Base-by-base conservation (phyloP, 2,797 vertebrate genomes). In the Macrochelys suwanniensis region DNA sequence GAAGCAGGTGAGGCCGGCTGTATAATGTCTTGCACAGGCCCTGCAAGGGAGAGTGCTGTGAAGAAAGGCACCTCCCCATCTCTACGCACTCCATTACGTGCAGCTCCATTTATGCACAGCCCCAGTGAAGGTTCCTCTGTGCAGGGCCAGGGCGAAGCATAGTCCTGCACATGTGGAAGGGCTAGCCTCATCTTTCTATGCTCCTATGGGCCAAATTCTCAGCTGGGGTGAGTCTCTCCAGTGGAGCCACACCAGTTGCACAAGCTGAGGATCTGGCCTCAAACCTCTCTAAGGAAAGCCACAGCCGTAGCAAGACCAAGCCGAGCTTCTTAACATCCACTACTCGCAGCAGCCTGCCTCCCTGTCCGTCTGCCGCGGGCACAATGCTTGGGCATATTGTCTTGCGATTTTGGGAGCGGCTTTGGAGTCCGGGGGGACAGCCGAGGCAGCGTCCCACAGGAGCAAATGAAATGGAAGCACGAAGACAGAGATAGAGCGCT, bases 101-200 rank as follows among this genome's bases (percentile, higher is more conserved):
- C 9, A 7, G 4, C 85, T 76, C 33, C 31, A 1, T 42, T 5
- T 51, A 76, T 83, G 5, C 0, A 74, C 82, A 85, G 6, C 8
- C 79, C 49, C 16, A 54, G 12, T 5, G 45, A 1, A 6, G 33
- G 50, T 6, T 23, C 13, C 8, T 1, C 28, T 2, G 0, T 12
- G 26, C 49, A 82, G 33, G 7, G 87, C 17, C 5, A 4, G 19
- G 33, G 74, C 16, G 1, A 49, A 81, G 33, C 7, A 1, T 5
- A 2, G 10, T 2, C 1, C 13, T 3, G 17, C 57, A 88, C 89
- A 88, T 91, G 3, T 0, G 42, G 37, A 13, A 74, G 5, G 68
- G 9, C 21, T 5, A 45, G 21, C 71, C 11, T 25, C 21, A 6
- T 37, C 37, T 45, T 26, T 45, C 37, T 74, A 6, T 74, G 71